A percentile compares a stretch with the other conserved stretches of the same genome.
These are phyloP conservation scores for Callinectes sapidus DNA, from an alignment of 2,888 invertebrate genomes.

Conservation along the genomic window DNA sequence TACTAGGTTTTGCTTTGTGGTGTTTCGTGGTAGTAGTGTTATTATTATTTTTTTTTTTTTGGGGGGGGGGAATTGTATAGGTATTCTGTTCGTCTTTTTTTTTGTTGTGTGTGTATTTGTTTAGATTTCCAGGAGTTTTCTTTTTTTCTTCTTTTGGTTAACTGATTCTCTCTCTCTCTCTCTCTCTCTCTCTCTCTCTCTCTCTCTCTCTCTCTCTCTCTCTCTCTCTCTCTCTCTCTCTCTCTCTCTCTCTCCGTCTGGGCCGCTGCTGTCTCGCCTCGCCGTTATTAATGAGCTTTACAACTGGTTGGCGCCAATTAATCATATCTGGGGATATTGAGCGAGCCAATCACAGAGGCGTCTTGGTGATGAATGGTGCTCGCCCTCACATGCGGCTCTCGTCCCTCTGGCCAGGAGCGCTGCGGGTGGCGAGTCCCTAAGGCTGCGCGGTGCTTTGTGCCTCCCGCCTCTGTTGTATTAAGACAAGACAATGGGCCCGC, in stretches of 20 bases:
- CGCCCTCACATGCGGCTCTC: not conserved
- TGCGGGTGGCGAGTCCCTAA: not conserved
- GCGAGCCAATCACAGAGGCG: slow-evolving; percentile 20
- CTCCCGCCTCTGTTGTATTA: slow-evolving; percentile 26
- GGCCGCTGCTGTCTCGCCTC: not conserved
- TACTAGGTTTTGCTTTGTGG: not conserved
- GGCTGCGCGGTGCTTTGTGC: not conserved
- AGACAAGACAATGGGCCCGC: slow-evolving; percentile 1
- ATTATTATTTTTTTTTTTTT: too few species aligned
- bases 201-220: slow-evolving; percentile 27
- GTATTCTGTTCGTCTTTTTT: not conserved
- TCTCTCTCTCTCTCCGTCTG: not conserved
- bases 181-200: slow-evolving; percentile 17
- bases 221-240: slow-evolving; percentile 22
- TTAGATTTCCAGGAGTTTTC: not conserved
- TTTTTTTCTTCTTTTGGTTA: not conserved
- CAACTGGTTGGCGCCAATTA: slow-evolving; percentile 26
- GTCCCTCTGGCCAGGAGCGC: not conserved
- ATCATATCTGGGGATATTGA: slow-evolving; percentile 27
- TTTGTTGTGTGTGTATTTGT: not conserved
- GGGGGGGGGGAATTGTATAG: not conserved
- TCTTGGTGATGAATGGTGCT: slow-evolving; percentile 4
- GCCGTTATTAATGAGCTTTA: slow-evolving; percentile 22
- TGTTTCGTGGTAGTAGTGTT: not conserved
- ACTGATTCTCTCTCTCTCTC: not conserved